Evolutionary conservation across 2,888 invertebrate species (phyloP).

Genomic region (Isotomurus palustris): DNA sequence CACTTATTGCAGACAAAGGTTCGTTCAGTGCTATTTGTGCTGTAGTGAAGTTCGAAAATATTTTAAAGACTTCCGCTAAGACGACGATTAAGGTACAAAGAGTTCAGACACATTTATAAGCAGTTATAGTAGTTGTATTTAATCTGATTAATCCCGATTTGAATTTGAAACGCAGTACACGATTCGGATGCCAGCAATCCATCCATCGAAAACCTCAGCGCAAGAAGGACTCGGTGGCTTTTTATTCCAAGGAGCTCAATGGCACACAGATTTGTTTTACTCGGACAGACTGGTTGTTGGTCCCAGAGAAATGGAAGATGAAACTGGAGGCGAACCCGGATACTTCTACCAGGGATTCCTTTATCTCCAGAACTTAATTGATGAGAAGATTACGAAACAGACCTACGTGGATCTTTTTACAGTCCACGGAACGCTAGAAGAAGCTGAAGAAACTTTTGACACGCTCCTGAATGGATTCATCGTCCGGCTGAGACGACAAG

Average conservation of each 20-base stretch:
- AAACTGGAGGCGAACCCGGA: constrained; percentile 17
- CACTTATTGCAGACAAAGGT: no score
- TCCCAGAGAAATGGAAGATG: constrained; percentile 5
- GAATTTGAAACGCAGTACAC: constrained; percentile 13
- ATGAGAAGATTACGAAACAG: constrained; percentile 7
- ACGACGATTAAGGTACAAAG: no score
- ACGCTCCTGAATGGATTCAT: neutral
- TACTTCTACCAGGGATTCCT: constrained; percentile 18
- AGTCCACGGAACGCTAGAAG: neutral
- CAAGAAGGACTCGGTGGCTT: neutral
- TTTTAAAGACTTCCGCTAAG: no score
- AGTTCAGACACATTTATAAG: no score
- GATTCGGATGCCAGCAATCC: constrained; percentile 21
- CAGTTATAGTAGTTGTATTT: neutral
- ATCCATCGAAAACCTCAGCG: neutral
- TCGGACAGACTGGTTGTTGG: constrained; percentile 12
- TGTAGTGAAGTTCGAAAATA: neutral
- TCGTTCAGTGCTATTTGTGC: no score
- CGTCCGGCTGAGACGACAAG: constrained; percentile 12
- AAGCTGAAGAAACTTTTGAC: constrained; percentile 1
- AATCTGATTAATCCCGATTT: neutral
- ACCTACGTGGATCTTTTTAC: neutral
- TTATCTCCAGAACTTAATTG: constrained; percentile 15
- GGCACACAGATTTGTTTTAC: constrained; percentile 11
- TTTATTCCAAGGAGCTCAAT: constrained; percentile 10